phyloP scores from a whole-genome alignment of 2,113 vertebrate species.

The Protobothrops flavoviridis region DNA sequence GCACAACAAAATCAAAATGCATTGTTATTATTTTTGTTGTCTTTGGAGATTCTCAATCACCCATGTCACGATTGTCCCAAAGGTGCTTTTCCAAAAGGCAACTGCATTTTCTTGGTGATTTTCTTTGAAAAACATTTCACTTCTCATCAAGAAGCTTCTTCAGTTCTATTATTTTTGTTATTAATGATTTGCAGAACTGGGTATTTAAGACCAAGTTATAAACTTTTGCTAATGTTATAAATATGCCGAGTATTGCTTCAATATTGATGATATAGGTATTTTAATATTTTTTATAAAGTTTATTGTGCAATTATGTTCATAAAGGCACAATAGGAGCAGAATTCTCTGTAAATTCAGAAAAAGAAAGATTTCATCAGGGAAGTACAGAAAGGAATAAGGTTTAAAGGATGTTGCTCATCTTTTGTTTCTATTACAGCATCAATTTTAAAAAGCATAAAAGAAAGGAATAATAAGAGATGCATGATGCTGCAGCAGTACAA shows the following conservation, averaged over 20 bases:
- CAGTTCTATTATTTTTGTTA: neutral
- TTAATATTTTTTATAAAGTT: neutral
- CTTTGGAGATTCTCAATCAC: neutral
- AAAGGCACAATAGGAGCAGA: neutral
- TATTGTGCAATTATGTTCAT: neutral
- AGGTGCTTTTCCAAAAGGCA: neutral
- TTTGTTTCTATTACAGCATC: neutral
- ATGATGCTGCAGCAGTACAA: neutral
- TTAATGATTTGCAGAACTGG: neutral
- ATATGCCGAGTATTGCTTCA: neutral
- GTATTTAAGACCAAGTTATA: neutral
- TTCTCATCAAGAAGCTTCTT: neutral
- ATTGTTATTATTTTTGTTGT: neutral
- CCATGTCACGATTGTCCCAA: neutral
- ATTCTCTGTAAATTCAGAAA: neutral
- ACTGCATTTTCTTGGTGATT: neutral
- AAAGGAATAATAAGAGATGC: neutral
- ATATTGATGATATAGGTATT: neutral
- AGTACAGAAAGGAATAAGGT: neutral
- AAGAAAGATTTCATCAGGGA: neutral
- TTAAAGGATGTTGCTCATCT: neutral
- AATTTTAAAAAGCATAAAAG: neutral
- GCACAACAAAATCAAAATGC: neutral
- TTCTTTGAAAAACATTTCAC: neutral
- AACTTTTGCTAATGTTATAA: neutral